phyloP scores from a whole-genome alignment of 2,113 vertebrate genomes.

The Amphiprion ocellaris region DNA sequence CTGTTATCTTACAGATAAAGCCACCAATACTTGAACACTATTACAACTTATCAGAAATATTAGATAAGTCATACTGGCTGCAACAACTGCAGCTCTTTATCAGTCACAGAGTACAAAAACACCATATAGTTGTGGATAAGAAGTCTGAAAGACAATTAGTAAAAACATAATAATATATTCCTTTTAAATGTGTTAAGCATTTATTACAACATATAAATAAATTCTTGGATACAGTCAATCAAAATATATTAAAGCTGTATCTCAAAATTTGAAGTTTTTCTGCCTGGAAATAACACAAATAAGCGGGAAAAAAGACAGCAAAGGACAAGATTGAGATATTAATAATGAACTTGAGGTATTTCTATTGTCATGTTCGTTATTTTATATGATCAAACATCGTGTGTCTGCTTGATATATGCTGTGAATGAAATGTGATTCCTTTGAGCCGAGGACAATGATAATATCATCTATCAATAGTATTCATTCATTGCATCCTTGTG shows the following conservation, averaged over 20 bases:
- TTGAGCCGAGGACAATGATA: not conserved
- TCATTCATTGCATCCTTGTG: not conserved
- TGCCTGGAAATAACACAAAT: too few relatives aligned
- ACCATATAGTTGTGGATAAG: constrained; percentile 8
- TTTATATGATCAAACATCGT: too few relatives aligned
- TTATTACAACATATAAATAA: constrained; percentile 1
- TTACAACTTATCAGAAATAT: constrained; percentile 34
- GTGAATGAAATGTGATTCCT: not conserved
- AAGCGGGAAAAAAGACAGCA: too few relatives aligned
- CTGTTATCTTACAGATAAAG: constrained; percentile 45
- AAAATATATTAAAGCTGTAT: too few relatives aligned
- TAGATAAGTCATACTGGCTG: not conserved
- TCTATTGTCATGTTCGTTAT: too few relatives aligned
- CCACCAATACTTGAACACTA: not conserved
- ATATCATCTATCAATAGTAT: not conserved
- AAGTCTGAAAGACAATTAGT: not conserved
- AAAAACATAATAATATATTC: not conserved
- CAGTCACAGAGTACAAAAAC: constrained; percentile 33
- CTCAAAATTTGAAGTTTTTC: too few relatives aligned
- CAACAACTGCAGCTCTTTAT: constrained; percentile 29
- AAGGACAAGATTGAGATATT: too few relatives aligned
- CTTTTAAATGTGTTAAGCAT: not conserved
- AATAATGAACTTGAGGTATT: too few relatives aligned
- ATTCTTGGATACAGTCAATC: not conserved
- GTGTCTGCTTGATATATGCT: too few relatives aligned